Evolutionary conservation across 2,113 vertebrate genomes (phyloP), one percentile per base, ranked within the genome.

Genomic region (Anarhynchus alexandrinus): DNA sequence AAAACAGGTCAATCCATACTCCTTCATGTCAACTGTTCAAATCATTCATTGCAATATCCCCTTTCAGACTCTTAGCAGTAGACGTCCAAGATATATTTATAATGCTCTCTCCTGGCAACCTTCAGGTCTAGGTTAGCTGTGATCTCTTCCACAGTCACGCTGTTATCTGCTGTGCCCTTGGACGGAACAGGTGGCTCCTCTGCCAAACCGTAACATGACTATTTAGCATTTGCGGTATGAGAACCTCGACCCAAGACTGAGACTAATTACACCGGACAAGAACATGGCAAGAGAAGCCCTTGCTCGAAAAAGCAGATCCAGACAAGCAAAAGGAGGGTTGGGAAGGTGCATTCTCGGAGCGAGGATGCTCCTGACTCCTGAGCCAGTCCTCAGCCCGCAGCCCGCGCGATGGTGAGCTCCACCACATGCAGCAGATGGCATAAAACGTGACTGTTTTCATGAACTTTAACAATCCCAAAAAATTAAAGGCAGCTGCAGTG

Each of bases 401-500:
- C 66, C 76, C 5, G 0, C 0, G 0, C 1, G 5, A 29, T 6
- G 62, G 42, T 34, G 38, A 8, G 17, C 86, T 93, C 81, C 74
- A 38, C 32, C 25, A 34, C 61, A 11, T 2, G 52, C 72, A 82
- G 91, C 96, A 96, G 94, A 96, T 76, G 82, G 96, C 62, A 42
- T 1, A 36, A 91, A 96, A 96, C 58, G 49, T 82, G 92, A 92
- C 49, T 61, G 3, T 57, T 59, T 27, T 27, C 72, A 59, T 69
- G 77, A 92, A 94, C 95, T 94, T 97, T 40, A 92, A 65, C 62
- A 88, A 91, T 54, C 58, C 23, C 42, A 0, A 2, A 36, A 69
- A 86, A 86, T 87, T 84, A 43, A 91, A 95, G 93, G 83, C 91
- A 97, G 95, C 83, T 78, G 83, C 88, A 65, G 57, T 2, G 61